phyloP scores from a whole-genome alignment of 2,888 invertebrate species.

The Aspidapion aeneum region DNA sequence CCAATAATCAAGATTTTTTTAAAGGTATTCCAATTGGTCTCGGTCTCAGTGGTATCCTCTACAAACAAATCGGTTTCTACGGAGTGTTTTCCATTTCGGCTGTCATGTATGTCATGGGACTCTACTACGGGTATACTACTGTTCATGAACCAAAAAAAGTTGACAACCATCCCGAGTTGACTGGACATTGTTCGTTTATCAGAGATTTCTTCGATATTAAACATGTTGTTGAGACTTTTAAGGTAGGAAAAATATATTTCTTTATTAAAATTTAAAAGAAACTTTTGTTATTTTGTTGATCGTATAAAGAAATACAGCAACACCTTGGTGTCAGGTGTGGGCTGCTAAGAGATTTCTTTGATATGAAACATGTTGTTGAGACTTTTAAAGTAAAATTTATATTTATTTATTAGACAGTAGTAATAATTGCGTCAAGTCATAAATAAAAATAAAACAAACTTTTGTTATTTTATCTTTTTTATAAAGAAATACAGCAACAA shows the following conservation, averaged over 20 bases:
- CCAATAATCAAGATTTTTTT: too few relatives aligned
- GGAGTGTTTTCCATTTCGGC: conserved; percentile 79
- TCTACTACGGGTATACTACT: conserved; percentile 69
- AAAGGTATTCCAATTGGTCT: conserved; percentile 88
- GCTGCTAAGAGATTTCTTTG: conserved; percentile 76
- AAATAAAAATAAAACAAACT: too few relatives aligned
- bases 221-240: conserved; percentile 74
- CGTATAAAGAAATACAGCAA: too few relatives aligned
- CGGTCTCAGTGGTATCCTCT: conserved; percentile 79
- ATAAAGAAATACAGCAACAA: too few relatives aligned
- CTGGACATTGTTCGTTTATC: conserved; percentile 54
- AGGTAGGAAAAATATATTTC: too few relatives aligned
- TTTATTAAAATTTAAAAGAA: too few relatives aligned
- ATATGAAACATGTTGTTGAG: conserved; percentile 70
- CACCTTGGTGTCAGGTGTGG: too few relatives aligned
- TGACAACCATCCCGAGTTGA: conserved; percentile 49
- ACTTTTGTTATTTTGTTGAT: too few relatives aligned
- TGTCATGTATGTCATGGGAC: conserved; percentile 67
- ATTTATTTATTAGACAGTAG: too few relatives aligned
- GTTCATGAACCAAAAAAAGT: conserved; percentile 65
- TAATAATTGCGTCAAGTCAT: too few relatives aligned
- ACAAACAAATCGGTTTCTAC: conserved; percentile 73
- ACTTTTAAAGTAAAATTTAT: conserved; percentile 79
- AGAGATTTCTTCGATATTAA: conserved; percentile 72
- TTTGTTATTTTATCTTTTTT: too few relatives aligned